phyloP scores from a whole-genome alignment of 1,140 invertebrate genomes.

The Rhysida immarginata region DNA sequence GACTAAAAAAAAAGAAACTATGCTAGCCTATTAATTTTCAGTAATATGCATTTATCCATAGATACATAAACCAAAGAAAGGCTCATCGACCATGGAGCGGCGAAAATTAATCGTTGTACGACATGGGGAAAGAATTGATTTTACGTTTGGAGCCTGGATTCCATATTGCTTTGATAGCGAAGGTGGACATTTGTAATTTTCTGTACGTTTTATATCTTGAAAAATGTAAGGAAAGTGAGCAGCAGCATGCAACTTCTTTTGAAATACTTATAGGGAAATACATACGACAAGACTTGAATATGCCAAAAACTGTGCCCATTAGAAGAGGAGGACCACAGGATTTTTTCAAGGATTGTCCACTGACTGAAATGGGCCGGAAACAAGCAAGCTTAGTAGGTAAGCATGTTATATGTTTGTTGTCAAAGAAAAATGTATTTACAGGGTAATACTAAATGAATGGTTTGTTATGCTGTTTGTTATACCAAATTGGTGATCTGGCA shows the following conservation, averaged over 20 bases:
- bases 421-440: constrained; percentile 1
- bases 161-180: constrained; percentile 67
- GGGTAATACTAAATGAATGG: too few species aligned
- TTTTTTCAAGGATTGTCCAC: constrained; percentile 64
- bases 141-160: constrained; percentile 78
- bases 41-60: too few species aligned
- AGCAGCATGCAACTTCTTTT: not conserved
- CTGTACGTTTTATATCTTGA: too few species aligned
- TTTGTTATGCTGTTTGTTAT: too few species aligned
- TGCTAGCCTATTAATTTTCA: too few species aligned
- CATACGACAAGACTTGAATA: constrained; percentile 68
- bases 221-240: not conserved
- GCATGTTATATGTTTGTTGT: not conserved
- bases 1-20: too few species aligned
- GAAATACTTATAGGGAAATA: constrained; percentile 39
- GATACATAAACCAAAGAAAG: constrained; percentile 3
- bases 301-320: constrained; percentile 57
- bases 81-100: constrained; percentile 21
- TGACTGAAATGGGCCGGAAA: constrained; percentile 54
- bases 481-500: too few species aligned
- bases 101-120: constrained; percentile 59
- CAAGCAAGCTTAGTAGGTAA: constrained; percentile 31
- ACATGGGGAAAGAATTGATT: constrained; percentile 79
- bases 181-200: constrained; percentile 30
- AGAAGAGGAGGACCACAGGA: constrained; percentile 39